These are phyloP conservation scores for Lasiurus cinereus DNA, from an alignment of 2,113 vertebrate species.

Conservation along the genomic window DNA sequence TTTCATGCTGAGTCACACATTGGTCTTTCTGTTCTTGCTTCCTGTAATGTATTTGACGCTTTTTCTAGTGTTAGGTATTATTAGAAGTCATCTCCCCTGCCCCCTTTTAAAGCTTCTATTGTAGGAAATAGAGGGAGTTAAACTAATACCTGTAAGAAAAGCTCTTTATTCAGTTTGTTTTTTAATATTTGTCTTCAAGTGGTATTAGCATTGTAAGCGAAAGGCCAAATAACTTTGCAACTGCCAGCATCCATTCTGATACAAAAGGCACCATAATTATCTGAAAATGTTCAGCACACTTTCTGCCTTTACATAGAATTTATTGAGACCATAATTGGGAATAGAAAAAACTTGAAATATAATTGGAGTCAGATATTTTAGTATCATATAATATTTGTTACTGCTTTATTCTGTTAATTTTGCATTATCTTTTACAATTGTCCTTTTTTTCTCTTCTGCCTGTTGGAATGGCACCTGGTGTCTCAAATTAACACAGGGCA, in stretches of 20 bases:
- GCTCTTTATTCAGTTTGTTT: neutral
- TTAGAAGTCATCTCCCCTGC: neutral
- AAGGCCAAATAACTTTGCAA: neutral
- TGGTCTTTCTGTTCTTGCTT: neutral
- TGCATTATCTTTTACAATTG: neutral
- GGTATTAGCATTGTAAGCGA: neutral
- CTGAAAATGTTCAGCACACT: neutral
- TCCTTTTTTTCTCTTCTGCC: neutral
- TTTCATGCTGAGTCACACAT: neutral
- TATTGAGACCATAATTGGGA: neutral
- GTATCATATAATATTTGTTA: neutral
- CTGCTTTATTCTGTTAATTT: neutral
- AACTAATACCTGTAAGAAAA: slow-evolving; percentile 18
- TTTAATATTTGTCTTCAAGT: neutral
- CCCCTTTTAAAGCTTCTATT: neutral
- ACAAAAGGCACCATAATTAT: neutral
- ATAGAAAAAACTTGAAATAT: neutral
- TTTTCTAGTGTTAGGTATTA: neutral
- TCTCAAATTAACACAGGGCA: neutral
- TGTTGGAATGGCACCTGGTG: neutral
- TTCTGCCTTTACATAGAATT: neutral
- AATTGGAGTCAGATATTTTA: neutral
- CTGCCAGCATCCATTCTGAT: neutral
- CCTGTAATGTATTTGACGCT: neutral
- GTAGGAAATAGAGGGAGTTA: neutral